Base-by-base conservation (phyloP, 2,797 vertebrate species). In the Ptychobarbus kaznakovi region DNA sequence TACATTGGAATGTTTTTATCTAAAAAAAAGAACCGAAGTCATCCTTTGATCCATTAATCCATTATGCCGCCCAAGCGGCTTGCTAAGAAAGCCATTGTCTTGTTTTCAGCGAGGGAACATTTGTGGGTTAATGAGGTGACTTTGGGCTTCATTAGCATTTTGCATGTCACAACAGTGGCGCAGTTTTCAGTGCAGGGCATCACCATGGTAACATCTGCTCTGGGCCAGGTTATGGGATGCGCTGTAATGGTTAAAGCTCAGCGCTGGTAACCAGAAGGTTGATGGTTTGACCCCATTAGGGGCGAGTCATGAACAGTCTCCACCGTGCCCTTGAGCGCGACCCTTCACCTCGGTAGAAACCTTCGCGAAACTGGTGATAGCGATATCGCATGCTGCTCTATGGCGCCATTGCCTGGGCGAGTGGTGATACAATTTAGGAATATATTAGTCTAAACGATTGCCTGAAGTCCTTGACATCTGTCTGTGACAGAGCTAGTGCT, bases 111-210 rank as follows among this genome's bases (percentile, higher is more conserved):
- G 3, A 20, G 13, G 68, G 22, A 85, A 85, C 75, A 73, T 85
- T 73, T 72, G 51, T 32, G 40, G 83, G 75, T 85, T 80, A 85
- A 85, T 79, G 76, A 85, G 76, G 83, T 80, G 83, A 84, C 65
- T 69, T 79, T 84, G 75, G 66, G 56, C 56, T 46, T 63, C 69
- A 82, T 85, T 85, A 80, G 66, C 83, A 85, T 85, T 85, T 61
- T 49, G 20, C 51, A 20, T 85, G 51, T 85, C 66, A 80, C 76
- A 79, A 80, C 76, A 80, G 49, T 58, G 38, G 38, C 28, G 65
- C 73, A 8, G 44, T 72, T 61, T 58, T 61, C 49, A 72, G 66
- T 63, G 77, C 76, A 63, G 76, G 83, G 75, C 76, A 85, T 85
- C 20, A 16, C 83, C 76, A 85, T 85, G 76, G 76, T 35, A 84